Base-by-base conservation (phyloP, 2,888 invertebrate genomes). In the Congeria kusceri region DNA sequence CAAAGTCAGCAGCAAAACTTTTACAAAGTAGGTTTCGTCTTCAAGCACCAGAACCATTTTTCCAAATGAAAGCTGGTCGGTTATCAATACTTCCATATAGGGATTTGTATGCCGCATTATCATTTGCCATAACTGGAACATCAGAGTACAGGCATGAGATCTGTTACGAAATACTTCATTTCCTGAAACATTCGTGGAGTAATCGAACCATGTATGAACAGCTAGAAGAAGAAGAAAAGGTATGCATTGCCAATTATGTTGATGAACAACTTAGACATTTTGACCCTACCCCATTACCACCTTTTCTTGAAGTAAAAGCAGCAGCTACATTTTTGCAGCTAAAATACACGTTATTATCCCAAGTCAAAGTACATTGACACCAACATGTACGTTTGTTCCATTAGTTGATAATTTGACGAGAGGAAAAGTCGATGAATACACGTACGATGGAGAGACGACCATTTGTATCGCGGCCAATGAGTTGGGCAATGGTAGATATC, bases 301-400 rank as follows among this genome's bases (percentile, higher is more conserved):
- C 62, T 13, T 62, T 28, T 15, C 25, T 62, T 2, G 62, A 62
- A 44, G 62, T 62, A 11, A 62, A 62, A 25, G 62, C 62, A 9
- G 62, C 62, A 11, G 62, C 62, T 15, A 62, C 62, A 7, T 62
- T 39, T 62, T 20, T 62, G 18, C 62, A 62, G 23, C 20, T 62
- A 39, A 39, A 23, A 39, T 62, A 18, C 27, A 29, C 44, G 62
- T 62, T 3, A 44, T 62, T 7, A 46, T 44, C 13, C 62, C 62
- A 5, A 62, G 44, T 27, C 44, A 62, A 62, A 62, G 46, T 27
- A 44, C 9, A 13, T 4, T 25, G 3, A 28, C 25, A 62, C 44
- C 62, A 15, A 32, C 39, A n/a, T 62, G 25, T 25, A 29, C 23
- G 5, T 62, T 62, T 39, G 25, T 32, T 25, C 62, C 62, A 15